phyloP scores from a whole-genome alignment of 2,888 invertebrate species.

The Limnephilus rhombicus region DNA sequence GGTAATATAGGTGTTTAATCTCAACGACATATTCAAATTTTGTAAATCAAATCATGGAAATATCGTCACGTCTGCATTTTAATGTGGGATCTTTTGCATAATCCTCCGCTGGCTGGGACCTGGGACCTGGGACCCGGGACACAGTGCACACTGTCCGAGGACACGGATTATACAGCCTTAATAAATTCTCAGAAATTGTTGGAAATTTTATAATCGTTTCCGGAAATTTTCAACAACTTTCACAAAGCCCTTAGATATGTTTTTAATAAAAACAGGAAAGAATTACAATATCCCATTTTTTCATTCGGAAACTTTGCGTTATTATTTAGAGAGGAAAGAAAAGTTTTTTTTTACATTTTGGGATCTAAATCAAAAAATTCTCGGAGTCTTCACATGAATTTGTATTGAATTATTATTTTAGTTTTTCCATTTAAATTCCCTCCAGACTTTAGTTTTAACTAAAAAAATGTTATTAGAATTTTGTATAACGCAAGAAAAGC shows the following conservation, averaged over 20 bases:
- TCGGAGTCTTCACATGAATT: neutral
- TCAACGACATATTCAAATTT: neutral
- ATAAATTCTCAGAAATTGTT: neutral
- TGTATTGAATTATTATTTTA: neutral
- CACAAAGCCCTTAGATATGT: neutral
- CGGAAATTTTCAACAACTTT: neutral
- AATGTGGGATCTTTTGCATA: conserved; percentile 19
- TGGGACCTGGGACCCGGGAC: neutral
- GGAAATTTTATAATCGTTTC: neutral
- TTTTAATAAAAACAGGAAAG: neutral
- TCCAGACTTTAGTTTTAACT: neutral
- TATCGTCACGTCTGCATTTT: conserved; percentile 34
- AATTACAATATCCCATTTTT: neutral
- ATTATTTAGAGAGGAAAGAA: neutral
- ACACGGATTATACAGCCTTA: neutral
- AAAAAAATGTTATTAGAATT: neutral
- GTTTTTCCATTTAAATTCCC: neutral
- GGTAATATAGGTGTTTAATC: neutral
- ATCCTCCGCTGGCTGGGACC: conserved; percentile 5
- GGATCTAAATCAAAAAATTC: neutral
- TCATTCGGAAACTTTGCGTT: neutral
- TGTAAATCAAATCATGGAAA: conserved; percentile 21
- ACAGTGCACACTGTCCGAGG: neutral
- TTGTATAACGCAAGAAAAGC: neutral
- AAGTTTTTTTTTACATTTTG: neutral